Conservation (phyloP, 2,113 vertebrate genomes). For the Scomber colias region DNA sequence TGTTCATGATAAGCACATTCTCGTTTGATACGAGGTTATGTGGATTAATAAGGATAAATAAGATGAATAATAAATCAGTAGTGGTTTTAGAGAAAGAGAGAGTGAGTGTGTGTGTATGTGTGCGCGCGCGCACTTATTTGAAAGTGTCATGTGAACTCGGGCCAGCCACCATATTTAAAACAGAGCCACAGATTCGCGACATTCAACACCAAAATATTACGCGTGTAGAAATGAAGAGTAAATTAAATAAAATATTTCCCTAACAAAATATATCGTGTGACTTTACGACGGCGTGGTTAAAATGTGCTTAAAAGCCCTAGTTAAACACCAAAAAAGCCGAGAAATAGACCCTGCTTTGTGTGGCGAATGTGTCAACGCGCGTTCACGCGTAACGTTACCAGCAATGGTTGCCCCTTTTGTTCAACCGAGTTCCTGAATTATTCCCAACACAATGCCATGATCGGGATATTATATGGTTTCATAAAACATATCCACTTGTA, state of each 20-base stretch:
- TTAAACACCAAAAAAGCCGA: neutral
- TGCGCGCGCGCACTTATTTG: neutral
- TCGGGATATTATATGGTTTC: constrained; percentile 48
- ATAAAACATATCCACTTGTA: constrained; percentile 49
- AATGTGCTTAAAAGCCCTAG: neutral
- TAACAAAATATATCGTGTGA: rapidly evolving
- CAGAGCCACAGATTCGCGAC: constrained; percentile 67
- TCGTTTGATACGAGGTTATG: too few relatives aligned
- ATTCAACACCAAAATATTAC: neutral
- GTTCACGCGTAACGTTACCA: constrained; percentile 62
- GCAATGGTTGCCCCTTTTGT: constrained; percentile 84
- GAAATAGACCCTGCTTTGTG: constrained; percentile 48
- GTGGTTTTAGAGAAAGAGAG: neutral
- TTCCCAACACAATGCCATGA: constrained; percentile 76
- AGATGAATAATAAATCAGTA: rapidly evolving
- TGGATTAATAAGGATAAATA: too few relatives aligned
- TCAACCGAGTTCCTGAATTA: constrained; percentile 80
- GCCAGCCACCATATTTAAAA: constrained; percentile 36
- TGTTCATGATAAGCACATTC: neutral
- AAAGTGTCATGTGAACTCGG: neutral
- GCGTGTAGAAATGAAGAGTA: neutral
- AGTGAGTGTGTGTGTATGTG: neutral
- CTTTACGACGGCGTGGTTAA: rapidly evolving
- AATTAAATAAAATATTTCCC: rapidly evolving
- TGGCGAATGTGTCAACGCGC: constrained; percentile 81